Base-by-base conservation (phyloP, 2,888 invertebrate genomes). In the Maniola hyperantus region DNA sequence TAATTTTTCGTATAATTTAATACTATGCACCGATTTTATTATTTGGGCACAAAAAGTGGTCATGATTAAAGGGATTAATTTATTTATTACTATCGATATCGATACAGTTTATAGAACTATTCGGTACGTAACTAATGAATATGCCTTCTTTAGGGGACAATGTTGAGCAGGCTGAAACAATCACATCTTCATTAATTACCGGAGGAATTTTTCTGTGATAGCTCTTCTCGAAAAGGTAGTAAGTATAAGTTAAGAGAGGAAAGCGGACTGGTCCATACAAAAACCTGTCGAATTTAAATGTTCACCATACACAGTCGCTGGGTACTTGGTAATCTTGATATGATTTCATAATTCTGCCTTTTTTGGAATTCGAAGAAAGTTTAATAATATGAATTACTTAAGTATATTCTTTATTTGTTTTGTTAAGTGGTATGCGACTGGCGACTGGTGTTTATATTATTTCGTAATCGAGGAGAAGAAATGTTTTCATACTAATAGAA, bases 131-230 rank as follows among this genome's bases (percentile, higher is more conserved):
- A 82, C 84, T 87, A 83, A 78, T 78, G 72, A 73, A 76, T 75
- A 73, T 72, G 71, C 83, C 83, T 80, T 83, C 83, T 85, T 83
- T 83, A 79, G 78, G 72, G 83, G 82, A 87, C 86, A 85, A 86
- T 83, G 83, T 78, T 81, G 79, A 81, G 79, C 81, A 83, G 80
- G 82, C 79, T 79, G 78, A 83, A 83, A 88, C 85, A 87, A 87
- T 88, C 87, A 88, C 88, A 89, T 89, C 88, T 89, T 89, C 88
- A 91, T 91, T 91, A 89, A 91, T 91, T 91, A 88, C 87, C 71
- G 70, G 73, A 79, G 79, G 85, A 84, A 85, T 89, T 85, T 85
- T 86, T 81, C 78, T 81, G 77, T 82, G 80, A 73, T 73, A 70
- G 61, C 69, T 66, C 67, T 70, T 69, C 72, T 73, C 66, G 55